Evolutionary conservation across 2,888 invertebrate species (phyloP).

Genomic region (Thereva nobilitata): DNA sequence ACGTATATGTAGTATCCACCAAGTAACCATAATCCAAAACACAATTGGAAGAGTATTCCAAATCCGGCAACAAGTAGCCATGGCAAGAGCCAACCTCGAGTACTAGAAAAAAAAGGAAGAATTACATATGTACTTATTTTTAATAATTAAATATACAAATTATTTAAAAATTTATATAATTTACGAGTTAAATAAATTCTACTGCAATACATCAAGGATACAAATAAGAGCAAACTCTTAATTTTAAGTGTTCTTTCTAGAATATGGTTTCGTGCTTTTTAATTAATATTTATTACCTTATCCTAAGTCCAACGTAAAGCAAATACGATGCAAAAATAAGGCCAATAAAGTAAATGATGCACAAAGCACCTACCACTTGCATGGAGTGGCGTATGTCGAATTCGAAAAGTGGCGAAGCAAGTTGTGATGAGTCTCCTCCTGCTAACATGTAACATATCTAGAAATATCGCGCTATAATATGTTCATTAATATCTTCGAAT

Average conservation of each 20-base stretch:
- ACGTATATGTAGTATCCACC: slow-evolving; percentile 92
- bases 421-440: slow-evolving; percentile 88
- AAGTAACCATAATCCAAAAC: slow-evolving; percentile 82
- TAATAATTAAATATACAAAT: slow-evolving; percentile 48
- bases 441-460: slow-evolving; percentile 72
- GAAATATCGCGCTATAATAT: slow-evolving; percentile 15
- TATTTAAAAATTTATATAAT: not conserved
- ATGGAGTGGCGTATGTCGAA: slow-evolving; percentile 76
- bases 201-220: slow-evolving; percentile 41
- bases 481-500: not conserved
- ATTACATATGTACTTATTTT: too few relatives aligned
- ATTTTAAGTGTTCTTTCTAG: not conserved
- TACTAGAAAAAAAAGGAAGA: too few relatives aligned
- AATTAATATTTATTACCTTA: slow-evolving; percentile 47
- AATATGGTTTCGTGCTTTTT: not conserved
- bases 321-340: slow-evolving; percentile 62
- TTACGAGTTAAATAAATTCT: slow-evolving; percentile 43
- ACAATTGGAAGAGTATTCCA: slow-evolving; percentile 73
- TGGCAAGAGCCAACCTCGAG: slow-evolving; percentile 80
- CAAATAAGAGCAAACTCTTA: slow-evolving; percentile 19
- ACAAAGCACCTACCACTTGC: slow-evolving; percentile 67
- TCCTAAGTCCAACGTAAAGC: slow-evolving; percentile 53
- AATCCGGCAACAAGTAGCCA: slow-evolving; percentile 74
- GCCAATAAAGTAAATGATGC: slow-evolving; percentile 52
- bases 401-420: slow-evolving; percentile 88